Evolutionary conservation across 2,888 invertebrate species (phyloP).

Genomic region (Ptilodon capucinus): DNA sequence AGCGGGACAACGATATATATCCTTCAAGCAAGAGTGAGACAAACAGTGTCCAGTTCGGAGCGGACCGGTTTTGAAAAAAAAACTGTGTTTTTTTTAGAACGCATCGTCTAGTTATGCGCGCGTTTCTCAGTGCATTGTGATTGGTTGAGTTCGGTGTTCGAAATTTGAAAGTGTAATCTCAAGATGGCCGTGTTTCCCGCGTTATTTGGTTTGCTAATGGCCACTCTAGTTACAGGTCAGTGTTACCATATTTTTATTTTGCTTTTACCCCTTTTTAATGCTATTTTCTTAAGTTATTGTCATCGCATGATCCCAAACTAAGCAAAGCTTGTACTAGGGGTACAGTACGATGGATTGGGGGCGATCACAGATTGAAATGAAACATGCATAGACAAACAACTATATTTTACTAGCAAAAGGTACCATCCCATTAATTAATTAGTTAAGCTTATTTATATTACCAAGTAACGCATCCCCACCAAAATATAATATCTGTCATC

Average conservation of each 20-base stretch:
- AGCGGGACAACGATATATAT: conserved; percentile 39
- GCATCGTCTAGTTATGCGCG: conserved; percentile 68
- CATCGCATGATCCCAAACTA: no score
- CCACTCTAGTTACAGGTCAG: conserved; percentile 67
- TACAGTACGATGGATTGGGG: no score
- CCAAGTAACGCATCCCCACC: conserved; percentile 1
- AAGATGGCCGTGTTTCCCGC: conserved; percentile 75
- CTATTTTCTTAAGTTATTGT: no score
- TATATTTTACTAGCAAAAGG: not conserved
- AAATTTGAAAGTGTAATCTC: conserved; percentile 49
- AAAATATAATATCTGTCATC: conserved; percentile 36
- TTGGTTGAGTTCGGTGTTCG: conserved; percentile 39
- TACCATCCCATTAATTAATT: not conserved
- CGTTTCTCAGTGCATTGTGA: conserved; percentile 51
- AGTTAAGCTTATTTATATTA: not conserved
- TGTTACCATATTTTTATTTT: conserved; percentile 4
- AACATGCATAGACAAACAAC: no score
- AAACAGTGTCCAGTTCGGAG: conserved; percentile 50
- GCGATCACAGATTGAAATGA: no score
- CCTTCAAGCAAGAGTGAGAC: conserved; percentile 42
- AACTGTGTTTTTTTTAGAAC: conserved; percentile 54
- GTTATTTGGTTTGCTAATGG: conserved; percentile 67
- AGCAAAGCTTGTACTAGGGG: no score
- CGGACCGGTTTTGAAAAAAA: conserved; percentile 42
- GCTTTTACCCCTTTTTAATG: no score